Conservation (phyloP, 1,140 invertebrate genomes). For the Camponotus pennsylvanicus region DNA sequence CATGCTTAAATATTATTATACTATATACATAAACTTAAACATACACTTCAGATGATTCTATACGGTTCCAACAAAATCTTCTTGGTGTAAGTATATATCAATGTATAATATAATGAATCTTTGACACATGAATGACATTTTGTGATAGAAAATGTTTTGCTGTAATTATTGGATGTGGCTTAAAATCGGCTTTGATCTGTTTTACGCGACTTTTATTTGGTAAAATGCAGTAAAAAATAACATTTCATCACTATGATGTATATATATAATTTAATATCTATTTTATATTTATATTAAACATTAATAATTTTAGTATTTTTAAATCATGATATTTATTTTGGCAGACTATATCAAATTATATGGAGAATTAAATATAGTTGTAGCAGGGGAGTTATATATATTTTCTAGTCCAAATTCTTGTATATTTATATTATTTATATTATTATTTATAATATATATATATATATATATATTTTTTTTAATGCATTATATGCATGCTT, state of each 20-base stretch:
- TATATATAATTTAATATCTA: background rate
- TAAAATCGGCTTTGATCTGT: conserved; percentile 18
- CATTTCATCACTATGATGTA: background rate
- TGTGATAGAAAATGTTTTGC: conserved; percentile 11
- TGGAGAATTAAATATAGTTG: background rate
- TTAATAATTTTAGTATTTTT: background rate
- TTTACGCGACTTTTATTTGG: background rate
- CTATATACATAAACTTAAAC: conserved; percentile 32
- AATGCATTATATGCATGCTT: background rate
- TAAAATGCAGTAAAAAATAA: background rate
- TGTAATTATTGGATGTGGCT: background rate
- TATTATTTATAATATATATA: background rate
- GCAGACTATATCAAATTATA: background rate
- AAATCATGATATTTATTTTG: background rate
- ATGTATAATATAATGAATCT: conserved; percentile 11
- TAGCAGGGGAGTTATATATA: background rate
- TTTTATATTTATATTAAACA: background rate
- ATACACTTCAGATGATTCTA: conserved; percentile 27
- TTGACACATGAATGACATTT: background rate
- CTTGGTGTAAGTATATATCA: conserved; percentile 42
- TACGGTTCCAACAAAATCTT: conserved; percentile 37
- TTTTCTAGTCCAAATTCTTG: background rate
- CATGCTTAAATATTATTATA: conserved; percentile 25
- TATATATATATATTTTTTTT: background rate
- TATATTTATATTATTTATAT: background rate